Conservation (phyloP, 23 tunicate genomes). For the Ciona savignyi region DNA sequence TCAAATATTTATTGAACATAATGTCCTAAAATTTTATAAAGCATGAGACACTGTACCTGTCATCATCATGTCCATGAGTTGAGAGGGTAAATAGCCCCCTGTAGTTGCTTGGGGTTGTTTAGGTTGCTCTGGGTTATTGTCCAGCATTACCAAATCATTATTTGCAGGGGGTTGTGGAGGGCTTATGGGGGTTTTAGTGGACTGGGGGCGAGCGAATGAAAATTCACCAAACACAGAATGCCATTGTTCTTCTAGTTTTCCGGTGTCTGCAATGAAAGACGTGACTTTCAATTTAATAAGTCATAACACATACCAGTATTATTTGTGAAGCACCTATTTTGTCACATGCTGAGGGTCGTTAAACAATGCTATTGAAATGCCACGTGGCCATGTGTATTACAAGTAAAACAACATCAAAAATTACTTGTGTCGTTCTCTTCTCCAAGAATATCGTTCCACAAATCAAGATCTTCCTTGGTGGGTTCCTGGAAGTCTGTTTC, state of each 20-base stretch:
- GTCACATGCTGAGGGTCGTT: too few species aligned
- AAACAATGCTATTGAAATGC: too few species aligned
- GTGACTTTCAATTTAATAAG: too few species aligned
- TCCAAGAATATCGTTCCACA: conserved; percentile 71
- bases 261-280: conserved; percentile 9
- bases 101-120: conserved; percentile 2
- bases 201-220: not conserved
- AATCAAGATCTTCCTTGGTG: conserved; percentile 59
- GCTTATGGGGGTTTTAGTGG: conserved; percentile 23
- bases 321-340: too few species aligned
- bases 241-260: conserved; percentile 78
- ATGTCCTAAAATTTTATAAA: too few species aligned
- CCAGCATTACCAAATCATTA: not conserved
- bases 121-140: not conserved
- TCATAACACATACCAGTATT: too few species aligned
- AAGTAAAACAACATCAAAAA: not conserved
- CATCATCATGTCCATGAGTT: conserved; percentile 69
- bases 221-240: conserved; percentile 89
- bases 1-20: not conserved
- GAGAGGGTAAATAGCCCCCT: conserved; percentile 79
- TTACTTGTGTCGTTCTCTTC: conserved; percentile 34
- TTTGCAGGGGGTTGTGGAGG: not conserved
- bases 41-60: too few species aligned
- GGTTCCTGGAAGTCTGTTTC: conserved; percentile 27
- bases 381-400: too few species aligned